Percentiles rank a stretch among this genome's conserved stretches.
These are phyloP conservation scores for Thaumatotibia leucotreta DNA, from an alignment of 1,140 invertebrate species.

Conservation along the genomic window DNA sequence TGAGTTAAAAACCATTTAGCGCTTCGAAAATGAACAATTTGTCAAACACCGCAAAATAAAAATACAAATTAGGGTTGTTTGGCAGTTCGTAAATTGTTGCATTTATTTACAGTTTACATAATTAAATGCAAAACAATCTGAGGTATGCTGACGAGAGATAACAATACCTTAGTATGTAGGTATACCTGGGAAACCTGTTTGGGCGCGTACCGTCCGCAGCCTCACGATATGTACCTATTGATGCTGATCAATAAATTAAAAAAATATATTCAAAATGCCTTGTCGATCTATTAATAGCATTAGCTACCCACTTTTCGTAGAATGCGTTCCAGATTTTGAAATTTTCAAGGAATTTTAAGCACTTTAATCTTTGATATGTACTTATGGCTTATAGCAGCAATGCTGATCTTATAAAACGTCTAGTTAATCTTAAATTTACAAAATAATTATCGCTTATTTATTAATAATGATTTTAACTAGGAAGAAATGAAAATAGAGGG, in stretches of 20 bases:
- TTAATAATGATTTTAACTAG: too few species aligned
- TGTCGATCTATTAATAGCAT: too few species aligned
- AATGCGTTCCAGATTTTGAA: too few species aligned
- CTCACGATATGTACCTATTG: background rate
- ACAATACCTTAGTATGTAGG: slow-evolving; percentile 46
- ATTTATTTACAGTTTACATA: slow-evolving; percentile 37
- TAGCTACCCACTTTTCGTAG: too few species aligned
- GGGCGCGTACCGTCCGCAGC: slow-evolving; percentile 37
- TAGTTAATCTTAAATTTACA: too few species aligned
- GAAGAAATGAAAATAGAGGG: too few species aligned
- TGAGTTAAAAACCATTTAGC: background rate
- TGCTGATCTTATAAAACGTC: too few species aligned
- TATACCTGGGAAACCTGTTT: slow-evolving; percentile 49
- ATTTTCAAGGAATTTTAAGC: too few species aligned
- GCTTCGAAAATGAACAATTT: slow-evolving; percentile 23
- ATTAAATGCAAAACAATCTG: slow-evolving; percentile 50
- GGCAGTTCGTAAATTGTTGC: slow-evolving; percentile 42
- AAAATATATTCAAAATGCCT: too few species aligned
- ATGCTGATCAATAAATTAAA: background rate
- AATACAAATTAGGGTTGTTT: slow-evolving; percentile 21
- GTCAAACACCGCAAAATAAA: slow-evolving; percentile 31
- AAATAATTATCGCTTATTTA: too few species aligned
- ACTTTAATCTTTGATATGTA: too few species aligned
- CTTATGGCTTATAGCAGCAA: too few species aligned
- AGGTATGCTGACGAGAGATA: slow-evolving; percentile 54